These are phyloP conservation scores for Hydraecia micacea DNA, from an alignment of 2,888 invertebrate genomes.

Conservation along the genomic window DNA sequence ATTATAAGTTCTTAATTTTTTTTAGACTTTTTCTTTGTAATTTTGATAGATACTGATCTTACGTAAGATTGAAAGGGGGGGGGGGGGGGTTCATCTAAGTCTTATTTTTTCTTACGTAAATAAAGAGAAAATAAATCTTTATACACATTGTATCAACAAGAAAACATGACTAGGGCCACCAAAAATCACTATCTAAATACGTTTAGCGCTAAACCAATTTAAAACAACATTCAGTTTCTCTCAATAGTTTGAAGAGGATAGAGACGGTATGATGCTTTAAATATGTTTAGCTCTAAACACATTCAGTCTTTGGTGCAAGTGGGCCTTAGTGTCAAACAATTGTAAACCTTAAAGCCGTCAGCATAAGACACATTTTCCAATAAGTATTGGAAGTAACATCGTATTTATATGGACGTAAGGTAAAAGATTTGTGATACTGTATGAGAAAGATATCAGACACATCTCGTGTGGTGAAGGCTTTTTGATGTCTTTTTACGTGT, in stretches of 20 bases:
- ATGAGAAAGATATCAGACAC: constrained; percentile 59
- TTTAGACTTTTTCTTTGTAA: too few species aligned
- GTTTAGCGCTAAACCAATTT: neutral
- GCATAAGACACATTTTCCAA: constrained; percentile 9
- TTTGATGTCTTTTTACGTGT: constrained; percentile 78
- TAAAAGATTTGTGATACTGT: constrained; percentile 55
- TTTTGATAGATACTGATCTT: too few species aligned
- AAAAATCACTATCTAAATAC: neutral
- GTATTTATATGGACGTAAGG: constrained; percentile 34
- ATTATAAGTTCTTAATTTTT: too few species aligned
- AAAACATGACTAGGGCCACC: neutral
- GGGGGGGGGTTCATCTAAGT: too few species aligned
- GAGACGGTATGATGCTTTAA: neutral
- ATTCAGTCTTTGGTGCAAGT: neutral
- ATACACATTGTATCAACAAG: neutral
- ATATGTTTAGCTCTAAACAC: neutral
- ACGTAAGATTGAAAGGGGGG: too few species aligned
- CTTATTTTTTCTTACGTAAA: neutral
- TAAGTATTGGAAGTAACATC: constrained; percentile 41
- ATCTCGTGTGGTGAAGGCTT: constrained; percentile 67
- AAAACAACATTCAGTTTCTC: neutral
- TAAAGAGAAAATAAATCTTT: neutral
- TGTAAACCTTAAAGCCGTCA: accelerated
- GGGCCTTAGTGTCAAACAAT: constrained; percentile 10
- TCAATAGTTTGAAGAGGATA: neutral